These are phyloP conservation scores for Philypnodon macrostomus DNA, from an alignment of 2,797 vertebrate species.

Conservation along the genomic window DNA sequence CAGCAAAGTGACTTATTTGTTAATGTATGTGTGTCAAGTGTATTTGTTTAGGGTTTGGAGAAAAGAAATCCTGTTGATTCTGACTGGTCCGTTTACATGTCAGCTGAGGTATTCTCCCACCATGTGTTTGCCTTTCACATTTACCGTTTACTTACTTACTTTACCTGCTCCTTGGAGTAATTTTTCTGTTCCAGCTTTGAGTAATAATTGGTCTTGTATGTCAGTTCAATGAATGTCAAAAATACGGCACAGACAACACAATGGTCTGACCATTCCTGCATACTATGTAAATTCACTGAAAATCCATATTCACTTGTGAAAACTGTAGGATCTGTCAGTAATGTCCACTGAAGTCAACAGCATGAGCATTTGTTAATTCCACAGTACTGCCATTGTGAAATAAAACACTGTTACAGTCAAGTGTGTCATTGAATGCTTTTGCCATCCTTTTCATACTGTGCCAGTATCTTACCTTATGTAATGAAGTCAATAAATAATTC, in stretches of 20 bases:
- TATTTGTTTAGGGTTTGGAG: slow-evolving; percentile 28
- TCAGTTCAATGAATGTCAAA: slow-evolving; percentile 55
- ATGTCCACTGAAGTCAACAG: slow-evolving; percentile 54
- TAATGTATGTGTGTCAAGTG: slow-evolving; percentile 16
- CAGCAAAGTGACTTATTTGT: slow-evolving; percentile 23
- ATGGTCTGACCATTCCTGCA: too few species aligned
- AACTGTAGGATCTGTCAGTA: slow-evolving; percentile 50
- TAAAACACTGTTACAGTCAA: slow-evolving; percentile 52
- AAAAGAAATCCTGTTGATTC: slow-evolving; percentile 23
- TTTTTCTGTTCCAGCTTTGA: slow-evolving; percentile 57
- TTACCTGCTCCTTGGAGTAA: slow-evolving; percentile 56
- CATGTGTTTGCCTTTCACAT: slow-evolving; percentile 25
- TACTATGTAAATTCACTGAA: slow-evolving; percentile 36
- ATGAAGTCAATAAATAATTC: too few species aligned
- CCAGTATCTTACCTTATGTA: too few species aligned
- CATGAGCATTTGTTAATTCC: slow-evolving; percentile 66
- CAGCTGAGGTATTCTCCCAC: slow-evolving; percentile 23
- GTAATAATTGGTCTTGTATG: slow-evolving; percentile 37
- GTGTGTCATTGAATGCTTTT: slow-evolving; percentile 13
- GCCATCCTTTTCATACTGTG: background rate
- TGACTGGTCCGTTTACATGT: slow-evolving; percentile 16
- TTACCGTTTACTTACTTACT: too few species aligned
- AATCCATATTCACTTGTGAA: slow-evolving; percentile 45
- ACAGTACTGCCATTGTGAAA: slow-evolving; percentile 75
- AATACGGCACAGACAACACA: slow-evolving; percentile 37